A percentile compares a stretch with the other conserved stretches of the same genome.
Conservation (phyloP, 2,888 invertebrate species). For the Lasioglossum marginatum region DNA sequence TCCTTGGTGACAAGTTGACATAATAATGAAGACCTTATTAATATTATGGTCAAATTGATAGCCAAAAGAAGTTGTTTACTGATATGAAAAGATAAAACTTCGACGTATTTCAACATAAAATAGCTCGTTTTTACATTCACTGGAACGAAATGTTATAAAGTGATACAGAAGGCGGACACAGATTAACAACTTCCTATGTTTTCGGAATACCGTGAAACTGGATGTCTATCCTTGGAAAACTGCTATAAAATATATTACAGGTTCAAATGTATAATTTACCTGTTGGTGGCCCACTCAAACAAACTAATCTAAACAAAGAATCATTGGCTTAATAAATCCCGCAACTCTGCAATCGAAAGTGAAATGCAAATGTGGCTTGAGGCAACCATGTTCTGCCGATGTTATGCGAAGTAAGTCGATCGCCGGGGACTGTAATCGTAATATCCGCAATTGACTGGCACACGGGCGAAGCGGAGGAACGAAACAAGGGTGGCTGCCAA, state of each 20-base stretch:
- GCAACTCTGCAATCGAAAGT: background rate
- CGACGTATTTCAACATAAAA: too few relatives aligned
- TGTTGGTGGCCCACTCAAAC: background rate
- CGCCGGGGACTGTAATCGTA: constrained; percentile 29
- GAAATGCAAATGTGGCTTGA: constrained; percentile 15
- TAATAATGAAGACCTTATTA: too few relatives aligned
- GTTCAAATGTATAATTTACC: background rate
- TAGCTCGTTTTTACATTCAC: too few relatives aligned
- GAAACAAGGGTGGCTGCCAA: constrained; percentile 50
- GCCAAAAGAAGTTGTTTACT: too few relatives aligned
- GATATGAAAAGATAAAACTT: too few relatives aligned
- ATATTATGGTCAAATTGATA: too few relatives aligned
- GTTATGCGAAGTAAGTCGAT: constrained; percentile 31
- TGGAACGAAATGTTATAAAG: too few relatives aligned
- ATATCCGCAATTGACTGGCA: constrained; percentile 61
- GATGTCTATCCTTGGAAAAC: too few relatives aligned
- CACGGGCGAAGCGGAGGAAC: constrained; percentile 31
- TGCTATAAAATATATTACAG: background rate
- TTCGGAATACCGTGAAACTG: too few relatives aligned
- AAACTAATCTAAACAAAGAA: background rate
- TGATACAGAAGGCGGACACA: too few relatives aligned
- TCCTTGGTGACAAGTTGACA: too few relatives aligned
- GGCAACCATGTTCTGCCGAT: background rate
- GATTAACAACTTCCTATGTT: too few relatives aligned
- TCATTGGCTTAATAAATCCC: background rate